phyloP scores from a whole-genome alignment of 2,888 invertebrate genomes.

The Panzeria rudis region DNA sequence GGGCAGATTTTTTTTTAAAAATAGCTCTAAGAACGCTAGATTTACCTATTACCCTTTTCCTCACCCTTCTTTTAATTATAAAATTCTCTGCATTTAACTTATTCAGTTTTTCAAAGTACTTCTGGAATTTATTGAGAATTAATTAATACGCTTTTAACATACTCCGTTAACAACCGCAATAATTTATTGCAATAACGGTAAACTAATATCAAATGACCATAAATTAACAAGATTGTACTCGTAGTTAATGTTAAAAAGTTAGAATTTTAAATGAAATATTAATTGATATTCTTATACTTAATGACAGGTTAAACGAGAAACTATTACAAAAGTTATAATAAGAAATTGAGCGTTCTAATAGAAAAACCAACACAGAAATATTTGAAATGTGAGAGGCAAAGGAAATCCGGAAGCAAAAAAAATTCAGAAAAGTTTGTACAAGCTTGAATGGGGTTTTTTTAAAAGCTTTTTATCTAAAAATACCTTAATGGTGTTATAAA shows the following conservation, averaged over 20 bases:
- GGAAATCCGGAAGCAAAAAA: constrained; percentile 29
- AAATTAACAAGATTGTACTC: constrained; percentile 40
- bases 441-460: no score
- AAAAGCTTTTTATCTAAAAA: no score
- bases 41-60: not conserved
- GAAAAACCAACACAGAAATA: not conserved
- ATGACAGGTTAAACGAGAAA: constrained; percentile 24
- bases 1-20: not conserved
- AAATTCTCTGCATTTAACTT: not conserved
- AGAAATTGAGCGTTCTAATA: not conserved
- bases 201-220: constrained; percentile 31
- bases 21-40: not conserved
- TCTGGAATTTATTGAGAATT: constrained; percentile 17
- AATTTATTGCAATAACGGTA: constrained; percentile 60
- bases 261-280: constrained; percentile 21
- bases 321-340: not conserved
- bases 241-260: not conserved
- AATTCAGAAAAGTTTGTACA: no score
- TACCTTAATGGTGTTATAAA: no score
- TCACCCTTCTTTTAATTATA: not conserved
- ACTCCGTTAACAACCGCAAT: not conserved
- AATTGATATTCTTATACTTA: constrained; percentile 27
- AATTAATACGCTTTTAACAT: not conserved
- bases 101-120: not conserved
- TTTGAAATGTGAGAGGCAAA: not conserved